Percentiles rank a stretch among this genome's conserved stretches.
Evolutionary conservation across 2,797 vertebrate species (phyloP).

Genomic region (Typhlichthys eigenmanni): DNA sequence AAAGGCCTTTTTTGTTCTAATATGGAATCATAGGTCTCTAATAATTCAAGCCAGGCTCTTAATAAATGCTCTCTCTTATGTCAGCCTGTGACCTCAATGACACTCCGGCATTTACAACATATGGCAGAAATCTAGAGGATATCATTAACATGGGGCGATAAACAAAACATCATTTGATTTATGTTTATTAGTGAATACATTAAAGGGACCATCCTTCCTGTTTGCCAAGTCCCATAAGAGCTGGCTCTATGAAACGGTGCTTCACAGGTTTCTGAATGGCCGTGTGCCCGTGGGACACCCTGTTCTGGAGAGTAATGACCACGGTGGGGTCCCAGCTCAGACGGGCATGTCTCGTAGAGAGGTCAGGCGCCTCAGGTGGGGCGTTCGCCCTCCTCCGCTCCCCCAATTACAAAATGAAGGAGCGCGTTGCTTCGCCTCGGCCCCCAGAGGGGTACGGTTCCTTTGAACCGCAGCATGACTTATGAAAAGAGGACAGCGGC

Average conservation of each 20-base stretch:
- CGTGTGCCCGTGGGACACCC: background rate
- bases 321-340: conserved; percentile 2
- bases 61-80: conserved; percentile 12
- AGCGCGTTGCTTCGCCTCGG: conserved; percentile 23
- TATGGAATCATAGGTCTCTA: too few relatives aligned
- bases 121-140: conserved; percentile 13
- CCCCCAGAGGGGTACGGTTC: background rate
- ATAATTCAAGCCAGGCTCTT: too few relatives aligned
- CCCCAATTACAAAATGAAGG: conserved; percentile 30
- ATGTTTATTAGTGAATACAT: background rate
- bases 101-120: conserved; percentile 41
- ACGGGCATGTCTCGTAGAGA: conserved; percentile 15
- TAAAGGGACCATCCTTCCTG: background rate
- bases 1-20: too few relatives aligned
- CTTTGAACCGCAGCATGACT: conserved; percentile 20
- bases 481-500: conserved; percentile 27
- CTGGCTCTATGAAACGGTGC: background rate
- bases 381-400: conserved; percentile 9
- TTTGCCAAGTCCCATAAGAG: background rate
- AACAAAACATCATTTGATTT: conserved; percentile 7
- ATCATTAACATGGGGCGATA: conserved; percentile 20
- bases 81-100: conserved; percentile 29
- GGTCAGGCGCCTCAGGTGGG: background rate
- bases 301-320: background rate
- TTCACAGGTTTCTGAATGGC: background rate